Base-by-base conservation (phyloP, 1,140 invertebrate species). In the Lucilia sericata region DNA sequence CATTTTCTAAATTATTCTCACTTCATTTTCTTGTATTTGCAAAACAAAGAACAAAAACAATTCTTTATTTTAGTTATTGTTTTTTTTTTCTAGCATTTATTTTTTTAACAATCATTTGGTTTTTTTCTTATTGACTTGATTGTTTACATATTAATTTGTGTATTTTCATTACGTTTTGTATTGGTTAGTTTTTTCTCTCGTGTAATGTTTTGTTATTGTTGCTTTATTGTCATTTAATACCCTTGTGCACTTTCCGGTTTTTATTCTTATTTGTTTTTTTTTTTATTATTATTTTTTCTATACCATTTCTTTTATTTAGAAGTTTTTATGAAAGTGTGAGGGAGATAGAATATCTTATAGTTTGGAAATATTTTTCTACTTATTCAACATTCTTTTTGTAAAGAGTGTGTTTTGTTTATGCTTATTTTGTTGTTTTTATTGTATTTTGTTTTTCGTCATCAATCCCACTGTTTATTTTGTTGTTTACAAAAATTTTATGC, bases 191-290 rank as follows among this genome's bases (percentile, higher is more conserved):
- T 55, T 55, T 13, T 55, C 5, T 55, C 14, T 49, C 13, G 49
- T 49, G 9, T 55, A 55, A 55, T 55, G 12, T 55, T 55, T 8
- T 55, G 51, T 55, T 55, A 12, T 55, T 55, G 51, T 55, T 55
- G 17, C 14, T 55, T 55, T 13, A 55, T 70, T 70, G 65, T 70
- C 65, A 70, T 70, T 70, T 70, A 70, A 70, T 70, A 70, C 21
- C n/a, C n/a, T 21, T 70, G 65, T 70, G 65, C 19, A 70, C 21
- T 70, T 70, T 70, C 65, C 65, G 65, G 65, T 70, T 70, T 70
- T 19, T 10, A 19, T 70, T 70, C 19, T 21, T 21, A 70, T 70
- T 19, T 70, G 13, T 55, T 55, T 55, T 12, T 55, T 55, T 55
- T 55, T 0, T 55, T 12, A 1, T 49, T 14, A 49, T 49, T 49